Conservation (phyloP, 2,797 vertebrate genomes). For the Eurystomus glaucurus region DNA sequence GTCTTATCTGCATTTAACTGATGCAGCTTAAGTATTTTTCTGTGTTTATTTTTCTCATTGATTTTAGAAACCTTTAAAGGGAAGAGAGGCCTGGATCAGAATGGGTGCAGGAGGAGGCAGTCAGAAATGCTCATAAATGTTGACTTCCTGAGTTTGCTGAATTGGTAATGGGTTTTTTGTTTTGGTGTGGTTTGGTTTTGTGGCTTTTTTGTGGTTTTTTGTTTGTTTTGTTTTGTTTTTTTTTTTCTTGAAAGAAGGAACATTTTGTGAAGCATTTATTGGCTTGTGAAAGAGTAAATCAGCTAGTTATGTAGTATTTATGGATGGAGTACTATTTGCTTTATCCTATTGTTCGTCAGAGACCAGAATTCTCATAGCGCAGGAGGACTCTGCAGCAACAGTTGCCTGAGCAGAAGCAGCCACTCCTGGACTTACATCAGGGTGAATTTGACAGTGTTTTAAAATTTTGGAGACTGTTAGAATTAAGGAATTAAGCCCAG, state of each 20-base stretch:
- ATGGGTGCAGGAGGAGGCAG: neutral
- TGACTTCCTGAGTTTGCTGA: neutral
- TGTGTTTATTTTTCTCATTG: neutral
- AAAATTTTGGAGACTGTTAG: neutral
- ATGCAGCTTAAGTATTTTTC: neutral
- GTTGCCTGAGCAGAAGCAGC: neutral
- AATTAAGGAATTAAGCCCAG: neutral
- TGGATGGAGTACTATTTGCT: neutral
- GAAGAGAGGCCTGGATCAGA: neutral
- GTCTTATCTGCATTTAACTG: neutral
- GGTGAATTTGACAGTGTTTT: neutral
- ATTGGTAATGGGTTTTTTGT: neutral
- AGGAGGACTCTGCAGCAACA: neutral
- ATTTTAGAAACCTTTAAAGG: neutral
- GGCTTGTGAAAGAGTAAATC: neutral
- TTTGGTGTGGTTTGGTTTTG: neutral
- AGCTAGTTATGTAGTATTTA: neutral
- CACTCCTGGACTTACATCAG: neutral
- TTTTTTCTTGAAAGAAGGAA: neutral
- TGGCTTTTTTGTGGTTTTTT: neutral
- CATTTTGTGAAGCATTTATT: neutral
- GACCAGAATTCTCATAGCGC: neutral
- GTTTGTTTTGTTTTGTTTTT: neutral
- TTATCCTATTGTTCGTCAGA: neutral
- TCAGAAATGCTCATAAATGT: neutral